A percentile compares a stretch with the other conserved stretches of the same genome.
These are phyloP conservation scores for Drosophila merina DNA, from an alignment of 2,888 invertebrate genomes.

Conservation along the genomic window DNA sequence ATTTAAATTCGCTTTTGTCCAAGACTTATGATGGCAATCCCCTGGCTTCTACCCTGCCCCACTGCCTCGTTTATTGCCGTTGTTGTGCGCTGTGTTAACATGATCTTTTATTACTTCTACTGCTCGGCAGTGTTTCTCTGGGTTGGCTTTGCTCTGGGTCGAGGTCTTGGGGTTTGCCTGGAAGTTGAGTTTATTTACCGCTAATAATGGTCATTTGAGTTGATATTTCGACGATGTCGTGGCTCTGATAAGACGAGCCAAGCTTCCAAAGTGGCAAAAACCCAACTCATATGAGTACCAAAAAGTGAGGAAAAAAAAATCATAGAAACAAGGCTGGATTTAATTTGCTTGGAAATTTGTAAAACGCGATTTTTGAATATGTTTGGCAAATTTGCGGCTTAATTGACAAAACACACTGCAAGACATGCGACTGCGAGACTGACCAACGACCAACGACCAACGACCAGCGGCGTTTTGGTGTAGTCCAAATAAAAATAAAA, in stretches of 20 bases:
- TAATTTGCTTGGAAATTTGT: slow-evolving; percentile 72
- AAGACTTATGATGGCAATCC: slow-evolving; percentile 9
- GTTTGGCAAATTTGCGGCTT: slow-evolving; percentile 82
- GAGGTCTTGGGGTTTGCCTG: slow-evolving; percentile 35
- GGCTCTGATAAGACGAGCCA: slow-evolving; percentile 65
- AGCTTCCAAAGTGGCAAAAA: slow-evolving; percentile 39
- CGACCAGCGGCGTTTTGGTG: slow-evolving; percentile 74
- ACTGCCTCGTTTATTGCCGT: slow-evolving; percentile 45
- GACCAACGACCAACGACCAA: slow-evolving; percentile 62
- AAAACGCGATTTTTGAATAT: slow-evolving; percentile 81
- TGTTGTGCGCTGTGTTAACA: slow-evolving; percentile 75
- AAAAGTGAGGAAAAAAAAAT: background rate
- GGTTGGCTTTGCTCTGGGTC: slow-evolving; percentile 24
- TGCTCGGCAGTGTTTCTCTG: slow-evolving; percentile 40
- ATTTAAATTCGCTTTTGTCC: background rate
- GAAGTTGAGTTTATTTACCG: slow-evolving; percentile 74
- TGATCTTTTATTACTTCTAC: slow-evolving; percentile 79
- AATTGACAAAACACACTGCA: slow-evolving; percentile 80
- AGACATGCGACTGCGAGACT: slow-evolving; percentile 50
- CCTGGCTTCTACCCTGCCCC: background rate
- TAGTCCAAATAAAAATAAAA: slow-evolving; percentile 38
- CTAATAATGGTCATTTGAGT: slow-evolving; percentile 82
- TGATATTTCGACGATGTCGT: slow-evolving; percentile 75
- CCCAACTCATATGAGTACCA: slow-evolving; percentile 7
- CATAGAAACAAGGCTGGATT: slow-evolving; percentile 46